Conservation (phyloP, 2,888 invertebrate species). For the Volucella zonaria region DNA sequence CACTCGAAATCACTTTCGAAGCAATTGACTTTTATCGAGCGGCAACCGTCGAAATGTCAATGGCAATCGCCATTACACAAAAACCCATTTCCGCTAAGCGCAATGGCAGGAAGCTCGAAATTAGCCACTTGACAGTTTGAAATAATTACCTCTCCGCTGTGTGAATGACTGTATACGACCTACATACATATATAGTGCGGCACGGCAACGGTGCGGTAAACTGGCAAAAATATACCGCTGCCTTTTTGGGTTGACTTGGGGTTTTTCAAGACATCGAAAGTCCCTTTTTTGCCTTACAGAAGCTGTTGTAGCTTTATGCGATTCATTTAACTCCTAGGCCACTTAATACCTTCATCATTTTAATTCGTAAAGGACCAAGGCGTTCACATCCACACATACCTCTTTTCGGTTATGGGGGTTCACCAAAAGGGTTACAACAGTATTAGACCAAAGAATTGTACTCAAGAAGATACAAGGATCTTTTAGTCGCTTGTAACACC, state of each 20-base stretch:
- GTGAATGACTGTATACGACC: slow-evolving; percentile 7
- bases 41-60: slow-evolving; percentile 73
- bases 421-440: slow-evolving; percentile 54
- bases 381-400: neutral
- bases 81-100: slow-evolving; percentile 70
- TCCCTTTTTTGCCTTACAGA: slow-evolving; percentile 46
- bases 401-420: neutral
- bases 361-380: slow-evolving; percentile 67
- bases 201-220: slow-evolving; percentile 9
- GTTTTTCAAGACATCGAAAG: slow-evolving; percentile 42
- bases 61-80: slow-evolving; percentile 70
- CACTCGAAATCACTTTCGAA: slow-evolving; percentile 73
- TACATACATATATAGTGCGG: neutral
- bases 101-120: slow-evolving; percentile 70
- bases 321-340: slow-evolving; percentile 74
- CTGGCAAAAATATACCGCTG: slow-evolving; percentile 57
- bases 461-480: slow-evolving; percentile 71
- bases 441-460: slow-evolving; percentile 53
- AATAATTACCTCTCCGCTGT: slow-evolving; percentile 63
- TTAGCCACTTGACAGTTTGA: slow-evolving; percentile 74
- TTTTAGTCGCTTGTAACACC: slow-evolving; percentile 66
- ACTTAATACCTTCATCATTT: slow-evolving; percentile 74
- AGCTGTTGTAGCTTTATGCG: slow-evolving; percentile 69
- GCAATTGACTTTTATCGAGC: slow-evolving; percentile 74
- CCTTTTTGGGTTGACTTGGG: slow-evolving; percentile 49